These are phyloP conservation scores for Cardinalis cardinalis DNA, from an alignment of 2,113 vertebrate species.

Conservation along the genomic window DNA sequence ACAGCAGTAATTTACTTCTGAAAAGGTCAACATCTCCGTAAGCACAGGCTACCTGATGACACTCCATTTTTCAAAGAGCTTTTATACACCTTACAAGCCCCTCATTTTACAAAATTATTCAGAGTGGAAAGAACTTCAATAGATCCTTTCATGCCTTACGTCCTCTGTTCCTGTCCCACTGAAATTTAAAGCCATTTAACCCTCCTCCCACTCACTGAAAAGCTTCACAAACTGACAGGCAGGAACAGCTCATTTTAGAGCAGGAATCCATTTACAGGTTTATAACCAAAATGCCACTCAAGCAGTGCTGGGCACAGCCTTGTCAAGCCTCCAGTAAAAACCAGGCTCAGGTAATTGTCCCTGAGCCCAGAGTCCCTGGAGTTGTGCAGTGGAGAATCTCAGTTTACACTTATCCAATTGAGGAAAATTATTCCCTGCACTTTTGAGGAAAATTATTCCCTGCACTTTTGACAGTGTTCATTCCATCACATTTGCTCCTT, in stretches of 20 bases:
- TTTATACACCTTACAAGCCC: background rate
- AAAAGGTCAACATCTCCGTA: constrained; percentile 37
- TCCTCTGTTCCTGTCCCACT: background rate
- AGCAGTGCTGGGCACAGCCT: background rate
- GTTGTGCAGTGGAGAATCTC: background rate
- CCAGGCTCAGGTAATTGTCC: background rate
- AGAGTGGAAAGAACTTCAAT: background rate
- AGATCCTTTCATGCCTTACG: background rate
- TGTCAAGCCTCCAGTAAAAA: background rate
- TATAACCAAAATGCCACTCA: background rate
- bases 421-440: background rate
- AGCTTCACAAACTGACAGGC: background rate
- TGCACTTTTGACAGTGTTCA: background rate
- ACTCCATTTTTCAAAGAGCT: constrained; percentile 10
- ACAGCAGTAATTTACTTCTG: constrained; percentile 33
- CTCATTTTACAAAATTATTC: background rate
- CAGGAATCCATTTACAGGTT: background rate
- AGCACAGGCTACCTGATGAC: constrained; percentile 36
- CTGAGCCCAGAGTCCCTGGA: background rate
- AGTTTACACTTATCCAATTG: background rate
- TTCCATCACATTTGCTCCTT: background rate
- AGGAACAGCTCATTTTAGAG: background rate
- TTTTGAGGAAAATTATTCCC: background rate
- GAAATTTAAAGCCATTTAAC: background rate
- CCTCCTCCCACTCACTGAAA: background rate